phyloP scores from a whole-genome alignment of 2,797 vertebrate genomes.

The Nasua narica region DNA sequence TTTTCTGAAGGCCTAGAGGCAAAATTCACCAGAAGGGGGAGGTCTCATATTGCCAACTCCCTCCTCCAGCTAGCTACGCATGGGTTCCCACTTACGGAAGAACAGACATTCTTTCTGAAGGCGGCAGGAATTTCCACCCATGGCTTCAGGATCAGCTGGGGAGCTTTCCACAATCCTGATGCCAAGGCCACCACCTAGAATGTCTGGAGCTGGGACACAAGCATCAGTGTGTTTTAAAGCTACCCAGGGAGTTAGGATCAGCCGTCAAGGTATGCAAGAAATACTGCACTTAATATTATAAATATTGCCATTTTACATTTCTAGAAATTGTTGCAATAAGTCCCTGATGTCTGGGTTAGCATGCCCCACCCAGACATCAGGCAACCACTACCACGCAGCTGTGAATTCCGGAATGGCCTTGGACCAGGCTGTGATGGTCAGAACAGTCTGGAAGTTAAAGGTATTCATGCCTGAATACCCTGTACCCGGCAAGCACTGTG shows the following conservation, averaged over 20 bases:
- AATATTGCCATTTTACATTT: background rate
- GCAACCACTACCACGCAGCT: background rate
- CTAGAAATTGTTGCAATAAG: background rate
- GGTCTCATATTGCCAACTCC: background rate
- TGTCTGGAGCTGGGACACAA: background rate
- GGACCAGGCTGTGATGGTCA: background rate
- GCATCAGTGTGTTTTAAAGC: background rate
- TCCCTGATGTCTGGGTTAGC: too few relatives aligned
- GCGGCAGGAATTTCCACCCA: background rate
- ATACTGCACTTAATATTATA: background rate
- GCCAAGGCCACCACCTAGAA: background rate
- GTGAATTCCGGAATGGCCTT: background rate
- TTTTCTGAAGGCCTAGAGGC: conserved; percentile 5
- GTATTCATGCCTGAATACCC: background rate
- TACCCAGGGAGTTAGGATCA: background rate
- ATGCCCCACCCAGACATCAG: background rate
- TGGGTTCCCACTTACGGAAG: background rate
- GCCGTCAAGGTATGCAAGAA: background rate
- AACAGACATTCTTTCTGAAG: background rate
- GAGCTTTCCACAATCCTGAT: background rate
- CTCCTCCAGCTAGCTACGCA: background rate
- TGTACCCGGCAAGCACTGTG: too few relatives aligned
- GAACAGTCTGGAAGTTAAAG: background rate
- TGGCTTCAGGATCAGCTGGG: background rate
- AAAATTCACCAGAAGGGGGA: background rate